These are phyloP conservation scores for Dicentrarchus labrax DNA, from an alignment of 2,113 vertebrate genomes.

Conservation along the genomic window DNA sequence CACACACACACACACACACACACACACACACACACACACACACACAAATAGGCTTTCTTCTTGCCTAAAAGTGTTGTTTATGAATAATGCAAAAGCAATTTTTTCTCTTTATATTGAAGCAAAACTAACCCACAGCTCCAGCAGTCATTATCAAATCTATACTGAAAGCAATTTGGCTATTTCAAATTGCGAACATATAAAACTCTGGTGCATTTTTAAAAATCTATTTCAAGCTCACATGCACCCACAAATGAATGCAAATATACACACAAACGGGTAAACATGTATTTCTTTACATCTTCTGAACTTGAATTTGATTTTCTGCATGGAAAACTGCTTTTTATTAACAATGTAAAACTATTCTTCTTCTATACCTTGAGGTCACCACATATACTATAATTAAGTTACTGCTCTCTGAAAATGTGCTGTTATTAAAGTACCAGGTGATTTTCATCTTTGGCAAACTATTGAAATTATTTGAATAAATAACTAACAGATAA, in stretches of 20 bases:
- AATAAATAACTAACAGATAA: neutral
- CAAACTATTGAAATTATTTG: neutral
- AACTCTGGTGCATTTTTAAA: neutral
- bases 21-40: slow-evolving; percentile 8
- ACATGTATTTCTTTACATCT: neutral
- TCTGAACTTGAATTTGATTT: neutral
- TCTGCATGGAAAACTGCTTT: neutral
- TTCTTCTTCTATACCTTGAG: neutral
- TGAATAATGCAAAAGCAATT: slow-evolving; percentile 41
- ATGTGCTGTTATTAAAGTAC: neutral
- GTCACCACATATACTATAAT: neutral
- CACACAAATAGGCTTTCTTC: neutral
- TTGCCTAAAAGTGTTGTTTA: neutral
- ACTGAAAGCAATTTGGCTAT: neutral
- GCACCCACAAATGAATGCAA: neutral
- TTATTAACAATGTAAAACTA: slow-evolving; percentile 8
- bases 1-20: neutral
- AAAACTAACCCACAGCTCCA: neutral
- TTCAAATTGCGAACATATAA: neutral
- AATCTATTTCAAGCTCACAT: neutral
- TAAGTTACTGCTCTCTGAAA: neutral
- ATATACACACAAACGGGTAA: neutral
- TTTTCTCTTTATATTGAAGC: slow-evolving; percentile 6
- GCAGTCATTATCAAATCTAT: neutral
- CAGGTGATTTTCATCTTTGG: neutral